Conservation (phyloP, 2,888 invertebrate genomes). For the Caenorhabditis doughertyi region DNA sequence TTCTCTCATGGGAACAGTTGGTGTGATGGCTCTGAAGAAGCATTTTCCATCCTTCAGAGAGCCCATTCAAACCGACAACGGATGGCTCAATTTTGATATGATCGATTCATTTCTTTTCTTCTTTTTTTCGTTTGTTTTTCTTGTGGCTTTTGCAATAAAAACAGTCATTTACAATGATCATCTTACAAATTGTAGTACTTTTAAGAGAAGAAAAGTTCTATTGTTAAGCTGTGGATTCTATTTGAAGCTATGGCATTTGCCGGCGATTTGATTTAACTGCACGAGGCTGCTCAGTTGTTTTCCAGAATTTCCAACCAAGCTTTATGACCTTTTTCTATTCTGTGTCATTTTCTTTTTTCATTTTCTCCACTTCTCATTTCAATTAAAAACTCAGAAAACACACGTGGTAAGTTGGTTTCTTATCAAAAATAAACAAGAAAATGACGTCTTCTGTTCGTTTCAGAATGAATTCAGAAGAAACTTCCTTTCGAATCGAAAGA, state of each 20-base stretch:
- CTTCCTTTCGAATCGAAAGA: constrained; percentile 16
- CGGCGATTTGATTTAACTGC: too few species aligned
- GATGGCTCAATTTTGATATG: constrained; percentile 44
- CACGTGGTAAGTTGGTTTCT: not conserved
- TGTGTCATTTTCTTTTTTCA: too few species aligned
- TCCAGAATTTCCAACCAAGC: too few species aligned
- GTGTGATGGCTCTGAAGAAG: constrained; percentile 9
- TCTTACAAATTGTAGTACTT: not conserved
- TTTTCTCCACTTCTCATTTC: too few species aligned
- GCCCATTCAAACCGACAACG: constrained; percentile 6
- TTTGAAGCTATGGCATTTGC: too few species aligned
- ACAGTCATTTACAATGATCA: not conserved
- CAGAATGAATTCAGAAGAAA: constrained; percentile 32
- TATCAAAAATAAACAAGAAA: constrained; percentile 11
- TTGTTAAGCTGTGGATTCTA: too few species aligned
- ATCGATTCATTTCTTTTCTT: constrained; percentile 36
- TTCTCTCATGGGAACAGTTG: constrained; percentile 51
- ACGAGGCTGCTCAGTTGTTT: too few species aligned
- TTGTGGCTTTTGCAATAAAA: constrained; percentile 41
- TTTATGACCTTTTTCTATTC: too few species aligned
- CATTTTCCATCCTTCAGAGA: constrained; percentile 3
- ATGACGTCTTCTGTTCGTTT: constrained; percentile 44
- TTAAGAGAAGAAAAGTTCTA: too few species aligned
- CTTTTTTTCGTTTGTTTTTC: constrained; percentile 29
- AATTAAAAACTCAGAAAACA: too few species aligned